Conservation (phyloP, 1,140 invertebrate species). For the Ips typographus region DNA sequence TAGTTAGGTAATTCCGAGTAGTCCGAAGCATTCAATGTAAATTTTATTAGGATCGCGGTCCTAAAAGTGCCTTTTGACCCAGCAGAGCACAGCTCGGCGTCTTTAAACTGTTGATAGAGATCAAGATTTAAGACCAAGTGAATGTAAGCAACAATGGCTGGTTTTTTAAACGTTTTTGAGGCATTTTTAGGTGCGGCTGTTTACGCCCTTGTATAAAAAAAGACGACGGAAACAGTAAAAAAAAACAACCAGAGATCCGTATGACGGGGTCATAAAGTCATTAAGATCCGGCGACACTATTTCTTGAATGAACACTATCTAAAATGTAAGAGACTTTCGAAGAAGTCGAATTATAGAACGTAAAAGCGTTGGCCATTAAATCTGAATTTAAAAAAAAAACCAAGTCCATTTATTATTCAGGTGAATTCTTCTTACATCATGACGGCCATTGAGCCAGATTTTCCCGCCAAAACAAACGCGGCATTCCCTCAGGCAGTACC, state of each 20-base stretch:
- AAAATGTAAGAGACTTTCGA: constrained; percentile 14
- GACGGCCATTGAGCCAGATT: constrained; percentile 36
- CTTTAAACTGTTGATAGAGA: constrained; percentile 17
- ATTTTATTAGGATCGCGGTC: constrained; percentile 12
- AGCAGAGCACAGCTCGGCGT: not conserved
- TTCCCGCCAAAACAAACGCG: constrained; percentile 34
- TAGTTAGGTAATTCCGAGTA: not conserved
- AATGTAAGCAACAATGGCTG: constrained; percentile 23
- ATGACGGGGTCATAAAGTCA: too few relatives aligned
- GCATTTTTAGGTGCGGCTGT: constrained; percentile 14
- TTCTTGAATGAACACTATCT: constrained; percentile 14
- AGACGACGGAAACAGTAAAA: not conserved
- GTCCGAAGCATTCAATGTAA: constrained; percentile 20
- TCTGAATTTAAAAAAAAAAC: constrained; percentile 23
- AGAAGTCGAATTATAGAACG: constrained; percentile 23
- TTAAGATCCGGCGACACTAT: not conserved
- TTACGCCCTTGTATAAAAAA: not conserved
- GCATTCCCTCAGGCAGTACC: constrained; percentile 36
- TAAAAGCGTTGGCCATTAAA: constrained; percentile 25
- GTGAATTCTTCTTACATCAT: constrained; percentile 37
- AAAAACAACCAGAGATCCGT: too few relatives aligned
- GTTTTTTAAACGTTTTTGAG: constrained; percentile 19
- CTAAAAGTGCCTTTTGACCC: constrained; percentile 24
- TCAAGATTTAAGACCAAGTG: constrained; percentile 25
- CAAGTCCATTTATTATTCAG: constrained; percentile 34